Conservation (phyloP, 2,888 invertebrate genomes). For the Sialis lutaria region DNA sequence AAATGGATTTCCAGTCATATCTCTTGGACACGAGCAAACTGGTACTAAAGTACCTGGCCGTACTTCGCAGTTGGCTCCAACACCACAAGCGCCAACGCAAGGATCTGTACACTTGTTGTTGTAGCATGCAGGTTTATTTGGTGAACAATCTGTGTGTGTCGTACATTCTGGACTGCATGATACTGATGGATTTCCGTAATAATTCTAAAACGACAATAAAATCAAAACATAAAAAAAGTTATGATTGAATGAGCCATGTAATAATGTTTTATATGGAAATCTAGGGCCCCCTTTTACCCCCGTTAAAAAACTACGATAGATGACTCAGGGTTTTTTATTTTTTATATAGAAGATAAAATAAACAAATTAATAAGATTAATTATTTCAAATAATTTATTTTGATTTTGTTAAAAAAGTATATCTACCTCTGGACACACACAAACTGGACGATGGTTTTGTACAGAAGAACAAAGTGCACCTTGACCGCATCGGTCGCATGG, state of each 20-base stretch:
- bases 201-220: slow-evolving; percentile 32
- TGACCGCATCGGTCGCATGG: slow-evolving; percentile 64
- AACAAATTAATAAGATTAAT: too few relatives aligned
- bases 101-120: slow-evolving; percentile 72
- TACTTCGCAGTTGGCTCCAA: slow-evolving; percentile 62
- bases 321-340: too few relatives aligned
- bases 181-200: slow-evolving; percentile 58
- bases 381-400: too few relatives aligned
- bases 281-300: too few relatives aligned
- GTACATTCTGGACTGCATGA: slow-evolving; percentile 70
- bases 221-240: too few relatives aligned
- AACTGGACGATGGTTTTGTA: slow-evolving; percentile 53
- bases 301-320: too few relatives aligned
- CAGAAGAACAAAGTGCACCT: slow-evolving; percentile 60
- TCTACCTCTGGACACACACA: slow-evolving; percentile 64
- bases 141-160: slow-evolving; percentile 61
- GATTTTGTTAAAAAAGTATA: slow-evolving; percentile 3
- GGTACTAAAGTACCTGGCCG: slow-evolving; percentile 50
- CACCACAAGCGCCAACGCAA: slow-evolving; percentile 64
- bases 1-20: slow-evolving; percentile 80
- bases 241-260: too few relatives aligned
- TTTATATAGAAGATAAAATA: too few relatives aligned
- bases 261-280: too few relatives aligned
- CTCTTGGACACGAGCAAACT: slow-evolving; percentile 69
- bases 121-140: slow-evolving; percentile 58